phyloP scores from a whole-genome alignment of 2,888 invertebrate genomes.

The Thecocarcelia acutangulata region DNA sequence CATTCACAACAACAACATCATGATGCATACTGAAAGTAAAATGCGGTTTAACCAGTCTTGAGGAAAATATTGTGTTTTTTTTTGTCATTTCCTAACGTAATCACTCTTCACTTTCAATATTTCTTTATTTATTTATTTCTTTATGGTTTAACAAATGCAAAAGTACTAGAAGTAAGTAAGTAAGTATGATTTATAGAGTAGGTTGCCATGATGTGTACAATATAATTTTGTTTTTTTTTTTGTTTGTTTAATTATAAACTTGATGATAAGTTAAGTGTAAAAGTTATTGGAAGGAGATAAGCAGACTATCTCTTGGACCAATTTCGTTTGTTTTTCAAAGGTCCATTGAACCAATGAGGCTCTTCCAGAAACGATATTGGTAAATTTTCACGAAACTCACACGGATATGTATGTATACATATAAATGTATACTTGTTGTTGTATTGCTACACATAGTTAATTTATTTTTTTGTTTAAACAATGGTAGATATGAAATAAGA shows the following conservation, averaged over 20 bases:
- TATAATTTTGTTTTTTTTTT: constrained; percentile 19
- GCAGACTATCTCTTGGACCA: constrained; percentile 27
- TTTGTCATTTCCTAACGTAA: constrained; percentile 62
- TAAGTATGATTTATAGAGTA: constrained; percentile 24
- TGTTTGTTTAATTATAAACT: constrained; percentile 14
- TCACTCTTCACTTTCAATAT: constrained; percentile 68
- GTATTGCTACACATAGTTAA: too few species aligned
- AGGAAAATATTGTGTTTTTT: constrained; percentile 30
- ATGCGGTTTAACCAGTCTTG: constrained; percentile 67
- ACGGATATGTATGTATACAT: not conserved
- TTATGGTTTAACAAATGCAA: constrained; percentile 46
- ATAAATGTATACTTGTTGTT: too few species aligned
- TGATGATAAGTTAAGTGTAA: constrained; percentile 22
- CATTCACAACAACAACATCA: constrained; percentile 36
- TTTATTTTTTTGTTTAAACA: too few species aligned
- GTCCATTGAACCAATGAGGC: constrained; percentile 44
- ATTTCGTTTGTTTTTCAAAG: constrained; percentile 19
- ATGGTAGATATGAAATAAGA: too few species aligned
- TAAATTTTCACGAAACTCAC: not conserved
- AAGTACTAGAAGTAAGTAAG: constrained; percentile 3
- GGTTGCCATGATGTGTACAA: constrained; percentile 30
- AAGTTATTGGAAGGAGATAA: constrained; percentile 38
- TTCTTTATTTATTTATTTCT: constrained; percentile 52
- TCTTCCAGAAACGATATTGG: not conserved
- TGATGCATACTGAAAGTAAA: constrained; percentile 64